phyloP scores from a whole-genome alignment of 2,797 vertebrate genomes.

The Macropodus opercularis region DNA sequence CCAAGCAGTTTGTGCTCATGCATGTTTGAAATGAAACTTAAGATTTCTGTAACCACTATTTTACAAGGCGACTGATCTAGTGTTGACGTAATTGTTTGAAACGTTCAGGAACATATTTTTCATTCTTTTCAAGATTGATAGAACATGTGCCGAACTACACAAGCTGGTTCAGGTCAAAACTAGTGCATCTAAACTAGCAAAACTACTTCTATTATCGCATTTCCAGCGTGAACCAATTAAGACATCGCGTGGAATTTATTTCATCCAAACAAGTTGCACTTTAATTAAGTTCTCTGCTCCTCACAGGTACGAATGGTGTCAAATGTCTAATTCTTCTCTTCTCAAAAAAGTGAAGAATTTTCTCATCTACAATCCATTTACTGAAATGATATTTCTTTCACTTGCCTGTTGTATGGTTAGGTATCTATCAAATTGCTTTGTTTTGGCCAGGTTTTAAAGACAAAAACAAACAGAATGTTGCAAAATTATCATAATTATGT shows the following conservation, averaged over 20 bases:
- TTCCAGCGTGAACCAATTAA: too few species aligned
- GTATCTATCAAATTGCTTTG: neutral
- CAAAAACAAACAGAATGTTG: too few species aligned
- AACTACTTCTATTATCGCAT: too few species aligned
- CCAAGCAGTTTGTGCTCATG: constrained; percentile 2
- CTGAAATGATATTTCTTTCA: neutral
- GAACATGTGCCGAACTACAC: too few species aligned
- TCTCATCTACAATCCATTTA: constrained; percentile 19
- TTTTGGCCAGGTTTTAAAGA: constrained; percentile 1
- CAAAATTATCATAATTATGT: too few species aligned
- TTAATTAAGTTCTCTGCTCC: too few species aligned
- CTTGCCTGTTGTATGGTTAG: neutral
- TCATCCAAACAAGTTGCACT: too few species aligned
- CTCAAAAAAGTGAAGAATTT: constrained; percentile 2
- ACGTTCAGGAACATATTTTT: constrained; percentile 25
- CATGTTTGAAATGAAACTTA: constrained; percentile 49
- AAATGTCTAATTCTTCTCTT: neutral
- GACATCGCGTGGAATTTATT: too few species aligned
- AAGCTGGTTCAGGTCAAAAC: too few species aligned
- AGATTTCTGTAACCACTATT: constrained; percentile 44
- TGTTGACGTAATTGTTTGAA: constrained; percentile 11
- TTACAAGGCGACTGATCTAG: constrained; percentile 12
- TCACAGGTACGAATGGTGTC: too few species aligned
- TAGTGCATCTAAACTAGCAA: too few species aligned
- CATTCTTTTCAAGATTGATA: too few species aligned